Conservation (phyloP, 1,140 invertebrate genomes). For the Choristoneura fumiferana region DNA sequence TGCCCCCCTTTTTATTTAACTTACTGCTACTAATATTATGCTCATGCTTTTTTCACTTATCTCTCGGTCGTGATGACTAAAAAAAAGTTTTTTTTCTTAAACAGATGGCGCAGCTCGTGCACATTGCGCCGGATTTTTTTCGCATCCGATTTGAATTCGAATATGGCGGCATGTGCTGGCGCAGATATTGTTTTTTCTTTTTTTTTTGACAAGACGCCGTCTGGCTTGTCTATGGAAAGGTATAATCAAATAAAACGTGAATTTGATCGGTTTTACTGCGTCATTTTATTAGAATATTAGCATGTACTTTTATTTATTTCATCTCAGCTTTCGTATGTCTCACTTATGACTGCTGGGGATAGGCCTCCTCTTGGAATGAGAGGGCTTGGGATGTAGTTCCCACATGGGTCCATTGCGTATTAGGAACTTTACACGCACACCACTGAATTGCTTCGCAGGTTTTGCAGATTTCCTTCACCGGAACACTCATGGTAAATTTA, state of each 20-base stretch:
- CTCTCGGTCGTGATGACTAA: constrained; percentile 59
- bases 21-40: constrained; percentile 71
- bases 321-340: no score
- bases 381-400: no score
- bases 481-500: no score
- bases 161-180: constrained; percentile 49
- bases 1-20: constrained; percentile 62
- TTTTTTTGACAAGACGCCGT: constrained; percentile 27
- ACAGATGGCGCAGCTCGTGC: constrained; percentile 70
- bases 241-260: constrained; percentile 35
- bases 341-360: no score
- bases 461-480: no score
- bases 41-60: constrained; percentile 75
- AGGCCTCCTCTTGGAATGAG: no score
- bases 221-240: constrained; percentile 22
- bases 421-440: no score
- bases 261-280: no score
- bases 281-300: no score
- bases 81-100: constrained; percentile 58
- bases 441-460: no score
- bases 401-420: no score
- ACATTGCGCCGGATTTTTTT: constrained; percentile 73
- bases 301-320: no score
- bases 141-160: constrained; percentile 73
- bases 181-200: constrained; percentile 49